Evolutionary conservation across 2,113 vertebrate species (phyloP).

Genomic region (Galbula dea): DNA sequence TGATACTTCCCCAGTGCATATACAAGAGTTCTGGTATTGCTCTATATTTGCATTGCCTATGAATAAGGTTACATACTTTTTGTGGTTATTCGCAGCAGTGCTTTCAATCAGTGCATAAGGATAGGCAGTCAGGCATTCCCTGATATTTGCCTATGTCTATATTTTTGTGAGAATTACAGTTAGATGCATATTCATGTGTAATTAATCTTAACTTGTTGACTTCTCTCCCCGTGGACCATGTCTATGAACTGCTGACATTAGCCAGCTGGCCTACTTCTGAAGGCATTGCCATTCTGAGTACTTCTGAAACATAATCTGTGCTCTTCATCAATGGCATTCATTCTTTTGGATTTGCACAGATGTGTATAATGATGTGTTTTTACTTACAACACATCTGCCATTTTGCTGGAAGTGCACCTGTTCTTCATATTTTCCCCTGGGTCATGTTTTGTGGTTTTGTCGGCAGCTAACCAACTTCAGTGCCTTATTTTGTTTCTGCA

Average conservation of each 20-base stretch:
- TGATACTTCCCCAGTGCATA: background rate
- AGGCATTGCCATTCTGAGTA: background rate
- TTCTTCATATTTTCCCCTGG: background rate
- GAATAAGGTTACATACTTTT: background rate
- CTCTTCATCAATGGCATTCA: background rate
- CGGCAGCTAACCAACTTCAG: background rate
- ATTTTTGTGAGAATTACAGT: background rate
- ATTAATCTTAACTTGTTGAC: background rate
- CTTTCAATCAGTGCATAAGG: background rate
- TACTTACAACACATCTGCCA: background rate
- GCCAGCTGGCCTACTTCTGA: background rate
- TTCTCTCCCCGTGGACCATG: background rate
- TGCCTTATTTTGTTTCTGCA: background rate
- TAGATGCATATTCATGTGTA: background rate
- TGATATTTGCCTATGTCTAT: background rate
- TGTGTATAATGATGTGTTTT: background rate
- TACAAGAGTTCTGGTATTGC: background rate
- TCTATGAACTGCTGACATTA: background rate
- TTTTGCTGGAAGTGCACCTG: background rate
- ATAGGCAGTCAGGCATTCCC: background rate
- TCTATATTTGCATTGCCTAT: background rate
- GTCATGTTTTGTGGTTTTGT: background rate
- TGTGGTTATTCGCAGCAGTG: background rate
- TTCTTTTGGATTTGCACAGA: background rate
- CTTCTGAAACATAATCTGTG: background rate